A percentile compares a stretch with the other conserved stretches of the same genome.
These are phyloP conservation scores for Sicus ferrugineus DNA, from an alignment of 2,888 invertebrate species.

Conservation along the genomic window DNA sequence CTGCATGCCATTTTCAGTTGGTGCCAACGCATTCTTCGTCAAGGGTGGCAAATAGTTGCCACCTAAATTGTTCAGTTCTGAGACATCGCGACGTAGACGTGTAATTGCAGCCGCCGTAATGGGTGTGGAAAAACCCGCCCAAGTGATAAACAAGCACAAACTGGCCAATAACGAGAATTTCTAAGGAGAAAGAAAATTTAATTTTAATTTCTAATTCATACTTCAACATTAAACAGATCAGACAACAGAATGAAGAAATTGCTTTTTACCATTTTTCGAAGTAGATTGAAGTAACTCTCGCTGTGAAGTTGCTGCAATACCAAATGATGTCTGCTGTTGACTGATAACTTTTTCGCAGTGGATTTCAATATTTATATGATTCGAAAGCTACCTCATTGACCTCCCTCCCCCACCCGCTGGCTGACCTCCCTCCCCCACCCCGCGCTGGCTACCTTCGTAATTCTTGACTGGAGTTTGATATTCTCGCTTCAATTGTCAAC, in stretches of 20 bases:
- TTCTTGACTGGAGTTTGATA: background rate
- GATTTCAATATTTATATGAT: constrained; percentile 14
- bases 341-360: background rate
- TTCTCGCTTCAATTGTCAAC: background rate
- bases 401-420: background rate
- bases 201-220: background rate
- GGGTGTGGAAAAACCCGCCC: constrained; percentile 44
- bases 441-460: background rate
- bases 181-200: constrained; percentile 39
- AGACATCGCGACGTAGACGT: constrained; percentile 52
- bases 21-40: background rate
- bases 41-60: constrained; percentile 45
- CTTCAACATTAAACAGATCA: background rate
- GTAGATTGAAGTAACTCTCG: background rate
- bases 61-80: constrained; percentile 41
- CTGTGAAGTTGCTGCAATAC: background rate
- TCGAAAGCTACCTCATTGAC: background rate
- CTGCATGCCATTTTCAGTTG: too few relatives aligned
- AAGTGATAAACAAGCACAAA: constrained; percentile 47
- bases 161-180: constrained; percentile 51
- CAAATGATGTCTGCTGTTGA: constrained; percentile 7
- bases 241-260: background rate
- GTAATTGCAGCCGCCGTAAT: constrained; percentile 36
- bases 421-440: background rate
- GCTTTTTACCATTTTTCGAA: constrained; percentile 24